A percentile compares a stretch with the other conserved stretches of the same genome.
These are phyloP conservation scores for Dendropsophus ebraccatus DNA, from an alignment of 2,113 vertebrate species.

Conservation along the genomic window DNA sequence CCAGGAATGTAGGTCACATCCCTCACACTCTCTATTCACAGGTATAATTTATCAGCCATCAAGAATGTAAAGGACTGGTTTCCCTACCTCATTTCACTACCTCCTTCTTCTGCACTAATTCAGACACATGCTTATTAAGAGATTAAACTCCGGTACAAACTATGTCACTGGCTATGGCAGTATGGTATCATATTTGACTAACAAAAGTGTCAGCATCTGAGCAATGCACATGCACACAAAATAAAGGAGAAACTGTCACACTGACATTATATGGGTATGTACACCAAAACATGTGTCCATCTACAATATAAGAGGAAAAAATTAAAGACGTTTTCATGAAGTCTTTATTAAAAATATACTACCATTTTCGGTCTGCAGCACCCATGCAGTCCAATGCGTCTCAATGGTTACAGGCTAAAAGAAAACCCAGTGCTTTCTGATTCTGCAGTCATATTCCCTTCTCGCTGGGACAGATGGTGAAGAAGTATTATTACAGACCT, in stretches of 20 bases:
- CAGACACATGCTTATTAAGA: constrained; percentile 35
- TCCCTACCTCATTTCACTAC: constrained; percentile 52
- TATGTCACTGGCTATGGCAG: not conserved
- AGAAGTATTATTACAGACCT: too few relatives aligned
- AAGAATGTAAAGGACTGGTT: constrained; percentile 49
- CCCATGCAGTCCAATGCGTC: too few relatives aligned
- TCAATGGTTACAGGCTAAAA: too few relatives aligned
- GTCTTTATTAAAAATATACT: too few relatives aligned
- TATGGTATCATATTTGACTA: too few relatives aligned
- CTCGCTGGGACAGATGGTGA: too few relatives aligned
- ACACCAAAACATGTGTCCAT: too few relatives aligned
- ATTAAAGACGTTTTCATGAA: too few relatives aligned
- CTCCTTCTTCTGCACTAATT: constrained; percentile 19
- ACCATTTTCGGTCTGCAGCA: too few relatives aligned
- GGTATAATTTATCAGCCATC: constrained; percentile 32
- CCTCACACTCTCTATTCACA: constrained; percentile 27
- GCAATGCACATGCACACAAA: not conserved
- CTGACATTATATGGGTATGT: not conserved
- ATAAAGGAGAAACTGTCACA: not conserved
- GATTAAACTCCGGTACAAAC: constrained; percentile 4
- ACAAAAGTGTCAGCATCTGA: not conserved
- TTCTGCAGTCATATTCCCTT: too few relatives aligned
- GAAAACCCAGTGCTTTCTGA: too few relatives aligned
- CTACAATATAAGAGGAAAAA: too few relatives aligned
- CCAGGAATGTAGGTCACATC: constrained; percentile 49